Evolutionary conservation across 1,140 invertebrate genomes (phyloP).

Genomic region (Spodoptera frugiperda): DNA sequence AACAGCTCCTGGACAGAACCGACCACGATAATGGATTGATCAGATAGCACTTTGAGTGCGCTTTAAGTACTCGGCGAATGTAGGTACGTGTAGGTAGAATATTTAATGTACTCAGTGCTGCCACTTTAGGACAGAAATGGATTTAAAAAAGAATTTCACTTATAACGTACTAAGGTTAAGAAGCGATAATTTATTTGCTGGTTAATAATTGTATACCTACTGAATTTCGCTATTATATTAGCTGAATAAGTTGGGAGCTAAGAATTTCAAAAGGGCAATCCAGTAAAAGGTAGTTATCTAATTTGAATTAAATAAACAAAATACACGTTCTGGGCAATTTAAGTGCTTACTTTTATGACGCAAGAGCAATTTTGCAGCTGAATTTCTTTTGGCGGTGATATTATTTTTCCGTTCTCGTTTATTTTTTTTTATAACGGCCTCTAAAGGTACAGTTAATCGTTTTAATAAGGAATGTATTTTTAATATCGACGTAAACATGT

Average conservation of each 20-base stretch:
- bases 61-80: constrained; percentile 5
- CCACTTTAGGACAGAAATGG: too few species aligned
- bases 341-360: not conserved
- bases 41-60: constrained; percentile 72
- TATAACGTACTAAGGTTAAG: too few species aligned
- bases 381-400: not conserved
- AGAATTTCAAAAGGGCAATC: too few species aligned
- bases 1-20: constrained; percentile 74
- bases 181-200: too few species aligned
- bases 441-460: constrained; percentile 1
- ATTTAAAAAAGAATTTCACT: too few species aligned
- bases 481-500: constrained; percentile 9
- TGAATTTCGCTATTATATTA: too few species aligned
- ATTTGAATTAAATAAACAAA: too few species aligned
- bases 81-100: not conserved
- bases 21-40: constrained; percentile 78
- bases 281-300: too few species aligned
- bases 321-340: too few species aligned
- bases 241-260: too few species aligned
- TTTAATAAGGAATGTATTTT: constrained; percentile 12
- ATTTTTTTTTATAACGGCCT: not conserved
- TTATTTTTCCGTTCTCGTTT: not conserved
- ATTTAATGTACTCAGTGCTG: too few species aligned
- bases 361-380: not conserved
- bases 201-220: too few species aligned